Conservation (phyloP, 2,797 vertebrate genomes). For the Lacerta agilis region DNA sequence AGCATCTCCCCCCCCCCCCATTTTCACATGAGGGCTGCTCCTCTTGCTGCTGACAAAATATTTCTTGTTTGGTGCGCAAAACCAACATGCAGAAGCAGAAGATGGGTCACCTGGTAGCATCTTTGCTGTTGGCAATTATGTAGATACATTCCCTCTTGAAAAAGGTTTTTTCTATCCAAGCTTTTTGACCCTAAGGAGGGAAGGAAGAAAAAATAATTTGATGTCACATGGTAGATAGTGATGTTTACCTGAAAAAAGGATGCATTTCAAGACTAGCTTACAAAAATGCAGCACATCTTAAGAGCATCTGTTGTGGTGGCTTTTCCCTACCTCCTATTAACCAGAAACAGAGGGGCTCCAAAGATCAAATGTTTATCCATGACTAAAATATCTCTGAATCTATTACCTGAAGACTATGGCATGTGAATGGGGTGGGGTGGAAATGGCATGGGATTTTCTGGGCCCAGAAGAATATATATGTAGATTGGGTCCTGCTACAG, state of each 20-base stretch:
- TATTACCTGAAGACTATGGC: no score
- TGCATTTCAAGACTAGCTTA: not conserved
- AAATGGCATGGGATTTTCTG: no score
- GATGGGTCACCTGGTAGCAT: slow-evolving; percentile 83
- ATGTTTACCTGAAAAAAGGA: not conserved
- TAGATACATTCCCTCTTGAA: slow-evolving; percentile 92
- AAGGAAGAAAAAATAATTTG: not conserved
- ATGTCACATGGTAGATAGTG: not conserved
- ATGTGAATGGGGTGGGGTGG: no score
- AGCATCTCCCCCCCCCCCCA: no score
- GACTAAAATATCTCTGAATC: no score
- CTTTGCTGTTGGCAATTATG: slow-evolving; percentile 90
- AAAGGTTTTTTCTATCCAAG: slow-evolving; percentile 97
- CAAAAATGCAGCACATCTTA: not conserved
- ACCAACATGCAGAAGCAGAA: no score
- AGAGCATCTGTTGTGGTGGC: not conserved
- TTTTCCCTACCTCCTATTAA: not conserved
- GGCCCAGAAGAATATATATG: no score
- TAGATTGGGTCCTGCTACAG: no score
- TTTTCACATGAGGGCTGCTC: no score
- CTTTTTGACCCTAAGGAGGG: slow-evolving; percentile 86
- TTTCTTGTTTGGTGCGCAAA: not conserved
- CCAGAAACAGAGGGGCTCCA: not conserved
- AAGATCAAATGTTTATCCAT: not conserved
- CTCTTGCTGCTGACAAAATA: no score